Conservation (phyloP, 1,140 invertebrate genomes). For the Drosophila sp. region DNA sequence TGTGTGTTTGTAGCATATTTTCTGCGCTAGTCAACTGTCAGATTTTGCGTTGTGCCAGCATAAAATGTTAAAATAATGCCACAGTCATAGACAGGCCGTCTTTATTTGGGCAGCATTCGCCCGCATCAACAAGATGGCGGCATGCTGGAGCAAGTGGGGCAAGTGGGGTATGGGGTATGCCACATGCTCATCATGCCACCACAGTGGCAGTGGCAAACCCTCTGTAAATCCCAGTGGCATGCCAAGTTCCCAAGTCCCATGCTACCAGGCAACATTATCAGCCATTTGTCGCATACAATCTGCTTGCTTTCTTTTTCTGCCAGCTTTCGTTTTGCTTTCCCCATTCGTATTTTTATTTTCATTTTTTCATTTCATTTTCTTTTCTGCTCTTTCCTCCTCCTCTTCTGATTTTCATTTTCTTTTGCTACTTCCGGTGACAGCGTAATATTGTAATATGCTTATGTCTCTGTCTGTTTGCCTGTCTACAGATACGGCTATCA, state of each 20-base stretch:
- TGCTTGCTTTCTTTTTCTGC: conserved; percentile 59
- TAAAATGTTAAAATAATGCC: conserved; percentile 84
- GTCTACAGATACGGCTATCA: conserved; percentile 52
- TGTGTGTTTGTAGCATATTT: conserved; percentile 68
- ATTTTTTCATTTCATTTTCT: conserved; percentile 39
- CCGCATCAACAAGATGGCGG: conserved; percentile 39
- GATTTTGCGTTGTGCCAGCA: conserved; percentile 81
- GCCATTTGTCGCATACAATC: conserved; percentile 82
- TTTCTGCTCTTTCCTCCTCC: conserved; percentile 3
- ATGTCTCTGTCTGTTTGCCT: conserved; percentile 72
- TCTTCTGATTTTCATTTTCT: conserved; percentile 29
- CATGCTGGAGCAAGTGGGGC: too few relatives aligned
- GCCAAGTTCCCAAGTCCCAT: conserved; percentile 8
- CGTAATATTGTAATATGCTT: conserved; percentile 83
- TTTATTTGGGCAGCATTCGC: conserved; percentile 56
- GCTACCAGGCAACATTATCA: conserved; percentile 70
- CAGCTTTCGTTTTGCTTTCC: conserved; percentile 1
- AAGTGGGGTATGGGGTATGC: conserved; percentile 12
- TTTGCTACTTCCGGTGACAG: conserved; percentile 77
- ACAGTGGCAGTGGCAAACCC: neutral
- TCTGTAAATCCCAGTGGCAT: conserved; percentile 12
- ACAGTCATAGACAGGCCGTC: conserved; percentile 66
- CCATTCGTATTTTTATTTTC: conserved; percentile 2
- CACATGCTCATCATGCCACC: conserved; percentile 33
- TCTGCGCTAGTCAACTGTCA: conserved; percentile 80